phyloP scores from a whole-genome alignment of 35 echinoderm and acorn worm genomes.

The Eucidaris tribuloides region DNA sequence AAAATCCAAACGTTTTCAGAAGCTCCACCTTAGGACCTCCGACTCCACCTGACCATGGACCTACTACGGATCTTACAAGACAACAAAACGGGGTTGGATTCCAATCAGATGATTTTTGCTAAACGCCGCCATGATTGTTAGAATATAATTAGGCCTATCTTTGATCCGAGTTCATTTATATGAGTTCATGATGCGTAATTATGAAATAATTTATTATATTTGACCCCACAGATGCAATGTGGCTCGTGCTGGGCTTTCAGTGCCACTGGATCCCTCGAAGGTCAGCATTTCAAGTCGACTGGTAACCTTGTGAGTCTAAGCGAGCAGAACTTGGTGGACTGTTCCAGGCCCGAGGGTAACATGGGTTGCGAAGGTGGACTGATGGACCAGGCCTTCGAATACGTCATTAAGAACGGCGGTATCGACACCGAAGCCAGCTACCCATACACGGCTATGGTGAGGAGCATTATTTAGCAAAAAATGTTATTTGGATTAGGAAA shows the following conservation, averaged over 20 bases:
- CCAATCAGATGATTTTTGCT: no score
- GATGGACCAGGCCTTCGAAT: slow-evolving; percentile 64
- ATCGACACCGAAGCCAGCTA: slow-evolving; percentile 65
- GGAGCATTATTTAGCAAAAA: not conserved
- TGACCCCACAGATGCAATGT: slow-evolving; percentile 22
- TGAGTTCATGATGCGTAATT: not conserved
- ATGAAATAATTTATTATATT: not conserved
- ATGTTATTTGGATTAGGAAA: not conserved
- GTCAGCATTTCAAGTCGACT: slow-evolving; percentile 52
- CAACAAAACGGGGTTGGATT: no score
- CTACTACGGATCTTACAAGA: no score
- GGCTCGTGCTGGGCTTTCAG: slow-evolving; percentile 69
- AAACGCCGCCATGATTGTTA: no score
- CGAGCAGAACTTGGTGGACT: slow-evolving; percentile 67
- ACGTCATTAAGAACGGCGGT: slow-evolving; percentile 53
- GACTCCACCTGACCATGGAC: no score
- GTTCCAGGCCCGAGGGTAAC: slow-evolving; percentile 42
- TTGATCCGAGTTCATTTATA: no score
- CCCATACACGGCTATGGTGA: slow-evolving; percentile 44
- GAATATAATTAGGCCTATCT: no score
- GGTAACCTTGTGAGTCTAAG: slow-evolving; percentile 65
- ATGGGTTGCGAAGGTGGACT: slow-evolving; percentile 51
- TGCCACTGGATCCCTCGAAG: slow-evolving; percentile 46
- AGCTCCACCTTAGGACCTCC: no score
- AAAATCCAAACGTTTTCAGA: no score